Conservation (phyloP, 2,797 vertebrate species). For the Chromobotia macracanthus region DNA sequence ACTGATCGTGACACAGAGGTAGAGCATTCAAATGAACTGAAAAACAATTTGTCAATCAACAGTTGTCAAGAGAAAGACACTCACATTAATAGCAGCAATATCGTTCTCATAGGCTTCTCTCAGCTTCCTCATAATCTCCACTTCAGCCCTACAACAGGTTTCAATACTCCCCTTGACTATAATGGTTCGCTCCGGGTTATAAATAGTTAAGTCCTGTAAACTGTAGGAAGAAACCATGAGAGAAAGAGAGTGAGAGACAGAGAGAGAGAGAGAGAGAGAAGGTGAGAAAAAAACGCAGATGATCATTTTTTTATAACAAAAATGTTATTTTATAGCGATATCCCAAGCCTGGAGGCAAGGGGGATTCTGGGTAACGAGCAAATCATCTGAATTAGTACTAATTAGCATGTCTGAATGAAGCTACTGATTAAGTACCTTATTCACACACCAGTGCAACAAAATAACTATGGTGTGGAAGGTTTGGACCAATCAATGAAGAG, state of each 20-base stretch:
- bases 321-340: background rate
- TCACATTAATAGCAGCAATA: constrained; percentile 87
- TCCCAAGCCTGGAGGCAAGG: background rate
- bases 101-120: constrained; percentile 93
- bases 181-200: constrained; percentile 93
- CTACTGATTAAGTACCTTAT: background rate
- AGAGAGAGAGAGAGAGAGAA: background rate
- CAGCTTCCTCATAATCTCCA: constrained; percentile 90
- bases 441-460: too few species aligned
- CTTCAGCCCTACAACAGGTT: constrained; percentile 82
- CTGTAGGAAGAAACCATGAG: constrained; percentile 66
- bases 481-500: too few species aligned
- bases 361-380: constrained; percentile 1
- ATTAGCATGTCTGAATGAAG: constrained; percentile 5
- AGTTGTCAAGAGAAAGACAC: constrained; percentile 48
- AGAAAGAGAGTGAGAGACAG: constrained; percentile 3
- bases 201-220: constrained; percentile 90
- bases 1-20: background rate
- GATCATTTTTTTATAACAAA: too few species aligned
- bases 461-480: too few species aligned
- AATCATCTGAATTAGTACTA: background rate
- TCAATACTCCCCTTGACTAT: constrained; percentile 86
- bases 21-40: background rate
- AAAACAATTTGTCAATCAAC: background rate
- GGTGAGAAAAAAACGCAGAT: background rate